A percentile compares a stretch with the other conserved stretches of the same genome.
Evolutionary conservation across 1,140 invertebrate species (phyloP).

Genomic region (Drosophila lacteicornis): DNA sequence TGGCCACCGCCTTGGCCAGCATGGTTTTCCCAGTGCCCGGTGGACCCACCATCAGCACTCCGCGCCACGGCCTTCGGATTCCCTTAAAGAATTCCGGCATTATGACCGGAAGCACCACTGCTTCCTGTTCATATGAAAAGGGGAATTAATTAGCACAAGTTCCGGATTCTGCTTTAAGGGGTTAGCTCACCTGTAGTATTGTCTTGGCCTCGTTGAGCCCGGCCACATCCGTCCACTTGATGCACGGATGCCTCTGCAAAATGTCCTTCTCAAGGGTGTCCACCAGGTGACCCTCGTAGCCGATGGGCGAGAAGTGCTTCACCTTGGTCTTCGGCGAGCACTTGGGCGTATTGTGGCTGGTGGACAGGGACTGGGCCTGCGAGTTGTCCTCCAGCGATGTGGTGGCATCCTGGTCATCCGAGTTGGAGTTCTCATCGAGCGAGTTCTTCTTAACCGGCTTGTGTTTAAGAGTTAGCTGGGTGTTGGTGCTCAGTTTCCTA

Average conservation of each 20-base stretch:
- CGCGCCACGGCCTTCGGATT: constrained; percentile 94
- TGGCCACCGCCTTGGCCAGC: constrained; percentile 99
- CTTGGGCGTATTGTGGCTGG: constrained; percentile 70
- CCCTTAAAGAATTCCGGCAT: constrained; percentile 99
- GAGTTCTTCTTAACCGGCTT: constrained; percentile 79
- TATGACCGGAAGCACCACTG: constrained; percentile 97
- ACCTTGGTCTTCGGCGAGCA: constrained; percentile 85
- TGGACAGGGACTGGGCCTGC: constrained; percentile 63
- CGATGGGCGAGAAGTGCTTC: constrained; percentile 90
- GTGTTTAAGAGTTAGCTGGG: constrained; percentile 71
- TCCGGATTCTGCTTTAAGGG: background rate
- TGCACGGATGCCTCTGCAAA: constrained; percentile 97
- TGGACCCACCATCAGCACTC: constrained; percentile 88
- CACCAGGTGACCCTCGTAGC: constrained; percentile 92
- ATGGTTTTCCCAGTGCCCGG: constrained; percentile 99
- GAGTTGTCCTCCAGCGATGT: constrained; percentile 84
- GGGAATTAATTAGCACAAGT: background rate
- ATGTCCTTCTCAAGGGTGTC: constrained; percentile 97
- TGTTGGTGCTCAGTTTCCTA: constrained; percentile 73
- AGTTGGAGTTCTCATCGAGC: constrained; percentile 82
- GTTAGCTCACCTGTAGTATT: constrained; percentile 87
- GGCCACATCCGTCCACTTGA: constrained; percentile 98
- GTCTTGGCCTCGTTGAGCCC: constrained; percentile 98
- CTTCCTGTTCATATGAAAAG: constrained; percentile 90
- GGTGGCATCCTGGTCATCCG: constrained; percentile 83